Base-by-base conservation (phyloP, 2,113 vertebrate genomes). In the Petrocephalus zakoni region DNA sequence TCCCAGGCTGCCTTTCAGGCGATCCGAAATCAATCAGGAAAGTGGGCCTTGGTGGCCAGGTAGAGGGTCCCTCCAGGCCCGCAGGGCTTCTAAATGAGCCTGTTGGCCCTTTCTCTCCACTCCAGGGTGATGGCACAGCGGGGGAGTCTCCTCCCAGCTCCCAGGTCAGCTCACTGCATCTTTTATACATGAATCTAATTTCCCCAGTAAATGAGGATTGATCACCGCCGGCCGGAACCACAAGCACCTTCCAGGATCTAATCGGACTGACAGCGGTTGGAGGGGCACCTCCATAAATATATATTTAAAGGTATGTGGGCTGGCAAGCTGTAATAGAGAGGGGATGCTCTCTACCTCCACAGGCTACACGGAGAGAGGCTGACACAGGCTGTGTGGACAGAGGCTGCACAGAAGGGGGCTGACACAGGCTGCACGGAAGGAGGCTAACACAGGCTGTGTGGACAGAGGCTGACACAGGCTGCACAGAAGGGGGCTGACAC, bases 281-380 rank as follows among this genome's bases (percentile, higher is more conserved):
- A 93, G 91, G 92, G 93, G 95, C 93, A 91, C 92, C 92, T 93
- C 94, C 94, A 95, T 95, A 95, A 95, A 95, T 94, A 95, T 94
- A 94, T 95, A 92, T 93, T 61, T 61, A 61, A 64, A 87, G 92
- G 93, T 93, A 94, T 92, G 93, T 95, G 93, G 92, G 90, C 92
- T 91, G 91, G 94, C 92, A 89, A 95, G 93, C 93, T 93, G 92
- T 94, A 94, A 94, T 92, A 93, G 89, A 47, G 81, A 88, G 93
- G 96, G 96, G 94, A 94, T 91, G 89, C 55, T 90, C 91, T 92
- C 90, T 85, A 86, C 90, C 93, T 93, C 93, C 88, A 93, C 94
- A 95, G 29, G 68, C 68, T 17, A 10, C 1, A 25, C 1, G 10
- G 64, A 29, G 22, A 25, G 61, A 2, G n/a, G 0, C 53, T 0